These are phyloP conservation scores for Gymnothorax javanicus DNA, from an alignment of 2,797 vertebrate species.

Conservation along the genomic window DNA sequence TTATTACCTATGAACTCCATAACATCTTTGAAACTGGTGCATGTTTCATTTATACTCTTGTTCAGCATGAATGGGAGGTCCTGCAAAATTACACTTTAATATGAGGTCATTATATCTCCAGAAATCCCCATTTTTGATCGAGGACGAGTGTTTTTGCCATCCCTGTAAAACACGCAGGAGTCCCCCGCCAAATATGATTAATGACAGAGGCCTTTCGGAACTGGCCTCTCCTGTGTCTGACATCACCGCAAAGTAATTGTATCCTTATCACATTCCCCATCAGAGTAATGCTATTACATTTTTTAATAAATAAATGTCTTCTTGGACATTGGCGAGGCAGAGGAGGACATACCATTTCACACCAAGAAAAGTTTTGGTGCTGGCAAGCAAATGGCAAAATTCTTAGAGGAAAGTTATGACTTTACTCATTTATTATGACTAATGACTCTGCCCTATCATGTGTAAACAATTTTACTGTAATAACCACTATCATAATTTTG, in stretches of 20 bases:
- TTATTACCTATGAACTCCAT: too few relatives aligned
- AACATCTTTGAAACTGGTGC: too few relatives aligned
- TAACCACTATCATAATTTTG: not conserved
- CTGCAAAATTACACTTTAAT: conserved; percentile 51
- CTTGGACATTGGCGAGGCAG: conserved; percentile 9
- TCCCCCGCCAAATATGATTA: conserved; percentile 60
- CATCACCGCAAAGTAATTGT: conserved; percentile 35
- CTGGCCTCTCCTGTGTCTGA: conserved; percentile 53
- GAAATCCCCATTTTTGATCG: conserved; percentile 55
- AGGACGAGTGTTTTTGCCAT: conserved; percentile 64
- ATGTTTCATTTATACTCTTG: too few relatives aligned
- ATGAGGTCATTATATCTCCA: conserved; percentile 66
- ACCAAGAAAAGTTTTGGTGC: not conserved
- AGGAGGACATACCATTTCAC: not conserved
- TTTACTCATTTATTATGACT: not conserved
- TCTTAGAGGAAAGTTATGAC: not conserved
- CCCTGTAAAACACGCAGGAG: conserved; percentile 43
- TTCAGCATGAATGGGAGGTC: not conserved
- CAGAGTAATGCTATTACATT: not conserved
- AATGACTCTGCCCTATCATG: conserved; percentile 16
- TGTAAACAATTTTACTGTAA: conserved; percentile 15
- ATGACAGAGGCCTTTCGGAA: conserved; percentile 55
- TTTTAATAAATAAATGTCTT: not conserved
- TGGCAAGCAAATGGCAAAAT: not conserved
- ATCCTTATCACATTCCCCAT: not conserved